A percentile compares a stretch with the other conserved stretches of the same genome.
These are phyloP conservation scores for Chirona hameri DNA, from an alignment of 2,888 invertebrate species.

Conservation along the genomic window DNA sequence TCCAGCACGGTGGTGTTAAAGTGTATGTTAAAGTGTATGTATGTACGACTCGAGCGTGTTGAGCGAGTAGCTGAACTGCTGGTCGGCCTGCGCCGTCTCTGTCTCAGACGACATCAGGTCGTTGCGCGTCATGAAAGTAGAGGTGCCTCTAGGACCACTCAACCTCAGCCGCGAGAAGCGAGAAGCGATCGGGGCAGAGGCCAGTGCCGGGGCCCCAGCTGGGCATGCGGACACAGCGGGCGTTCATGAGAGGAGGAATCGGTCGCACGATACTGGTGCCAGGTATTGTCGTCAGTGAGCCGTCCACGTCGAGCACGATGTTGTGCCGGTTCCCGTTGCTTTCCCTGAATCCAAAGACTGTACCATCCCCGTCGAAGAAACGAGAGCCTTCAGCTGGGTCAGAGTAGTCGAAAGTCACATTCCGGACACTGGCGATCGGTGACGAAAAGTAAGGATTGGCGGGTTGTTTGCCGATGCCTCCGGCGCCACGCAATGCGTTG, in stretches of 20 bases:
- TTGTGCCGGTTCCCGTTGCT: background rate
- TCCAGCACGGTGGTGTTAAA: background rate
- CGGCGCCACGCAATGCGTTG: background rate
- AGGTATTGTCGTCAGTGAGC: background rate
- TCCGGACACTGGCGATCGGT: background rate
- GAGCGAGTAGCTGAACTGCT: background rate
- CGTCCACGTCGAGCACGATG: background rate
- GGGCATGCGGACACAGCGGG: background rate
- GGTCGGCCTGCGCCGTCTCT: no score
- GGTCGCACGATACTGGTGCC: background rate
- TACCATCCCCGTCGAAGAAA: background rate
- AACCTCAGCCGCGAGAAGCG: background rate
- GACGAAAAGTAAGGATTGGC: background rate
- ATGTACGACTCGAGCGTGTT: background rate
- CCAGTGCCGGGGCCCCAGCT: background rate
- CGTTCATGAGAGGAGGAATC: background rate
- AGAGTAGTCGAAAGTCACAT: background rate
- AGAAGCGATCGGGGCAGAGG: background rate
- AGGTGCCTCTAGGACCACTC: background rate
- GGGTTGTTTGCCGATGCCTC: background rate
- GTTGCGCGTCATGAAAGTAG: background rate
- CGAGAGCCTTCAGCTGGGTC: background rate
- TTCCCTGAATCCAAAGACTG: background rate
- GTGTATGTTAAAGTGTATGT: constrained; percentile 1
- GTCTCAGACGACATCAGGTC: background rate